Evolutionary conservation across 2,888 invertebrate species (phyloP), one percentile per base, ranked within the genome.

Genomic region (Campoplex nolae): DNA sequence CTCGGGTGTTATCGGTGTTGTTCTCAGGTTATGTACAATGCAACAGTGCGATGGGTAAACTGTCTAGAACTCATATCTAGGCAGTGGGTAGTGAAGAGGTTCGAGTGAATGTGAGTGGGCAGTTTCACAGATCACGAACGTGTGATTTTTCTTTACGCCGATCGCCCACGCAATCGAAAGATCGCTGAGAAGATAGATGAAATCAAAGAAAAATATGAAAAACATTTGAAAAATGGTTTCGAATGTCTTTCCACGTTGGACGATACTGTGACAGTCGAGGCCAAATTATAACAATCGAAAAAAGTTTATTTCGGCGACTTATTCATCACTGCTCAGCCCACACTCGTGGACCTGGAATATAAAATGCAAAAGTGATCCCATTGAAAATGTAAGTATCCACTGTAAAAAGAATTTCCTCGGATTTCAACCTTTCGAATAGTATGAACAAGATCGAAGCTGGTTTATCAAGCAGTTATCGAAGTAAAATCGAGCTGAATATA

Each of bases 81-180:
- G 54, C 35, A 16, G 79, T 75, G 48, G 84, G 78, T 35, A 68
- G 51, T 58, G 62, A 84, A 74, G 74, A 78, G 77, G 73, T 35
- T 62, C 84, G 76, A 78, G 65, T 78, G 51, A 35, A 70, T 62
- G 74, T 48, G 75, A 58, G 75, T 74, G 74, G 75, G 75, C 23
- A 48, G 68, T 74, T 28, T 42, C 58, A 62, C 48, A 84, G 84
- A 80, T 75, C 75, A 70, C 75, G 38, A 28, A 67, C 78, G 28
- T 65, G 16, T 16, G 54, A n/a, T 11, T 65, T 23, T 67, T 48
- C 54, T 54, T 51, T 54, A 56, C 67, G 23, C 7, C 11, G 7
- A 23, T 23, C 18, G 78, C 83, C 77, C 32, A 84, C 78, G 18
- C 71, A n/a, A 75, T 62, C 28, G 23, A 38, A 65, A 73, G 28